Evolutionary conservation across 92 coral and sea anemone species (phyloP).

Genomic region (Palythoa grandiflora): DNA sequence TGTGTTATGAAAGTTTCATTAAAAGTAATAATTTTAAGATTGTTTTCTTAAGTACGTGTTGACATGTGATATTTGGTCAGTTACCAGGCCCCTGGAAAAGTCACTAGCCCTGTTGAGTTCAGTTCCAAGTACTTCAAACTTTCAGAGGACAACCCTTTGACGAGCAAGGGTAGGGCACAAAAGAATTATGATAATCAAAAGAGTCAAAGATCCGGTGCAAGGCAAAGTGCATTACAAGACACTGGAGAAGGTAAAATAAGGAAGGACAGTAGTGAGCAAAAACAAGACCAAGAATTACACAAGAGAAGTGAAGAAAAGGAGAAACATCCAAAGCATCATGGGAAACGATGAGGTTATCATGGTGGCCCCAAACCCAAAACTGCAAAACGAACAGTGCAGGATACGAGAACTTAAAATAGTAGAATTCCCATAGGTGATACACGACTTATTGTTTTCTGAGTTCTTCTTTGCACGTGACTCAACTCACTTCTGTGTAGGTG

Average conservation of each 20-base stretch:
- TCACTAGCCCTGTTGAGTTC: constrained; percentile 73
- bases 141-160: constrained; percentile 66
- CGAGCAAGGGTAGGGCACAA: not conserved
- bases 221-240: not conserved
- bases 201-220: not conserved
- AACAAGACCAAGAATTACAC: not conserved
- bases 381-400: not conserved
- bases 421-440: not conserved
- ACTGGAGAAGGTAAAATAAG: not conserved
- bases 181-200: not conserved
- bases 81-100: constrained; percentile 90
- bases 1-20: not conserved
- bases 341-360: constrained; percentile 47
- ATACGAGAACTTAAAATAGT: not conserved
- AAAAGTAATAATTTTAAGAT: not conserved
- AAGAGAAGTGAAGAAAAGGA: constrained; percentile 13
- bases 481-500: too few species aligned
- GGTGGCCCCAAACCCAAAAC: constrained; percentile 39
- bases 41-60: not conserved
- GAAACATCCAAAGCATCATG: not conserved
- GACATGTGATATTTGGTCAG: constrained; percentile 37
- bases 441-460: too few species aligned
- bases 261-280: not conserved
- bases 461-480: too few species aligned
- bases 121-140: constrained; percentile 76